Evolutionary conservation across 2,797 vertebrate species (phyloP).

Genomic region (Silurus aristotelis): DNA sequence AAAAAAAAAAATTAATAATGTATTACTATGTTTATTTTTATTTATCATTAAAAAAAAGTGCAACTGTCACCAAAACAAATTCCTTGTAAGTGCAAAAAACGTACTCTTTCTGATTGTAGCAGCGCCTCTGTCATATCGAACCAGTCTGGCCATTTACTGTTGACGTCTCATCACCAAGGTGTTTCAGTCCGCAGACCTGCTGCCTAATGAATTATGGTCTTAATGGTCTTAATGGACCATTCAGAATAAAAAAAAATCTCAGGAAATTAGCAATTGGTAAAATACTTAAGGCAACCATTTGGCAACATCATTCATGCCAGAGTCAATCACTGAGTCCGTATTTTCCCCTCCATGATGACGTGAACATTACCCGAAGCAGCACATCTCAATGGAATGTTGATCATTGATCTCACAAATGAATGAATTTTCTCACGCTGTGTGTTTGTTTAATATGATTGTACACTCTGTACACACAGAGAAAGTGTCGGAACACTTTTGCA

Average conservation of each 20-base stretch:
- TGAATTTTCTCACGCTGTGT: background rate
- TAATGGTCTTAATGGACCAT: background rate
- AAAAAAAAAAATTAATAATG: too few species aligned
- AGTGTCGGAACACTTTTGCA: slow-evolving; percentile 2
- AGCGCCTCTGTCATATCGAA: background rate
- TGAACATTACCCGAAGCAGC: background rate
- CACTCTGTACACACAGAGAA: slow-evolving; percentile 17
- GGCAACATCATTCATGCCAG: background rate
- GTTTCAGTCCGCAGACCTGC: background rate
- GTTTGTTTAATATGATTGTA: slow-evolving; percentile 46
- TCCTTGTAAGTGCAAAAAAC: too few species aligned
- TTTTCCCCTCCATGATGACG: background rate
- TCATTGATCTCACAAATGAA: background rate
- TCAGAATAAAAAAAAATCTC: background rate
- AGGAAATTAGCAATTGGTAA: background rate
- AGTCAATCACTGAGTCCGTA: background rate
- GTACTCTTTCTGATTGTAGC: too few species aligned
- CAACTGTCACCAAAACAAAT: too few species aligned
- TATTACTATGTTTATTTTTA: too few species aligned
- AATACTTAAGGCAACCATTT: background rate
- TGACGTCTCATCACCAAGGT: background rate
- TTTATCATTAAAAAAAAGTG: too few species aligned
- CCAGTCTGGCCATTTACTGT: background rate
- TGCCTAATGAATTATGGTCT: too few species aligned
- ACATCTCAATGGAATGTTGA: background rate